Conservation (phyloP, 2,888 invertebrate genomes). For the Cactoblastis cactorum region DNA sequence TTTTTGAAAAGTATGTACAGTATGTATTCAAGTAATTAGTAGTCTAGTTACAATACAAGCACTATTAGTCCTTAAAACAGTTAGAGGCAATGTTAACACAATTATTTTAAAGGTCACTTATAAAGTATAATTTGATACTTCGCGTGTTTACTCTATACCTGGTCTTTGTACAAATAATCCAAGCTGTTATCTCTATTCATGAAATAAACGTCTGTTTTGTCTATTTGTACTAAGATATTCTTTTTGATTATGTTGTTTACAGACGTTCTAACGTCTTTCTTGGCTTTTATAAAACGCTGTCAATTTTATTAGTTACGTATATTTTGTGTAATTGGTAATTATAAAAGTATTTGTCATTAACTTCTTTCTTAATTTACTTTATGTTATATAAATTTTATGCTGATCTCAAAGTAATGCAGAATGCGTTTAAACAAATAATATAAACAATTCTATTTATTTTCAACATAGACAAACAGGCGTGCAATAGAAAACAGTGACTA, state of each 20-base stretch:
- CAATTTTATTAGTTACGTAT: too few relatives aligned
- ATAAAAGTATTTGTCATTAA: too few relatives aligned
- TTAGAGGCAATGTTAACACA: conserved; percentile 49
- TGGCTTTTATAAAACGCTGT: background rate
- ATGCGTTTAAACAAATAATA: too few relatives aligned
- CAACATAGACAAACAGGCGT: too few relatives aligned
- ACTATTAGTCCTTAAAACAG: conserved; percentile 64
- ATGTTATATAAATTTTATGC: too few relatives aligned
- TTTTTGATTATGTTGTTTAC: conserved; percentile 2
- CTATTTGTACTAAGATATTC: conserved; percentile 9
- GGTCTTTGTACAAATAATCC: conserved; percentile 25
- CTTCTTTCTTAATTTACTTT: too few relatives aligned
- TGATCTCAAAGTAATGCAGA: too few relatives aligned
- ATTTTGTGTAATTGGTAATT: too few relatives aligned
- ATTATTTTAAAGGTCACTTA: conserved; percentile 54
- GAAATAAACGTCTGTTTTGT: conserved; percentile 22
- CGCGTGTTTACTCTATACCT: conserved; percentile 24
- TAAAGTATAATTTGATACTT: conserved; percentile 32
- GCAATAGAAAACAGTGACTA: too few relatives aligned
- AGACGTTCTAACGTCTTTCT: background rate
- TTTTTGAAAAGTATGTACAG: background rate
- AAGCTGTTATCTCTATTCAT: conserved; percentile 15
- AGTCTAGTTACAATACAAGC: conserved; percentile 66
- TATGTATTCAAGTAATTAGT: conserved; percentile 61
- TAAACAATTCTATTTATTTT: too few relatives aligned